Conservation (phyloP, 2,797 vertebrate species). For the Spinus pinus region DNA sequence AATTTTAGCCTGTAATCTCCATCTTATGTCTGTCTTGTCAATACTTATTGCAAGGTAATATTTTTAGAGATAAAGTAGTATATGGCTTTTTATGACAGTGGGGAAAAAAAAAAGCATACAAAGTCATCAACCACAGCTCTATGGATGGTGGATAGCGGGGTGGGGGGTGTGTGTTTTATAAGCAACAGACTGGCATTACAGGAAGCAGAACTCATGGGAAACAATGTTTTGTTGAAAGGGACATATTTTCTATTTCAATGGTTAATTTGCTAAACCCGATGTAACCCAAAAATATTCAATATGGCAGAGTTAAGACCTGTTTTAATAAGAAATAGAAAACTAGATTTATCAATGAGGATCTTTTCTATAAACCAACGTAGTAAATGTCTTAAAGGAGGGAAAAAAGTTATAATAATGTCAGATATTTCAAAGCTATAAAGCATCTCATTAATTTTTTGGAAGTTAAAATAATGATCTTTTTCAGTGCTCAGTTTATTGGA, state of each 20-base stretch:
- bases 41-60: not conserved
- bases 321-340: not conserved
- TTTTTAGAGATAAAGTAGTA: not conserved
- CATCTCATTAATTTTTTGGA: not conserved
- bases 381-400: not conserved
- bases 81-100: not conserved
- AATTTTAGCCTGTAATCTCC: not conserved
- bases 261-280: not conserved
- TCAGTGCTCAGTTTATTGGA: not conserved
- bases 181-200: not conserved
- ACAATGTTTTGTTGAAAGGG: not conserved
- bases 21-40: not conserved
- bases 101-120: not conserved
- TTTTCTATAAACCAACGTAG: not conserved
- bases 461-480: not conserved
- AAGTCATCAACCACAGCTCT: not conserved
- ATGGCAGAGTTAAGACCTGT: not conserved
- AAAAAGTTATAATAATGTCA: not conserved
- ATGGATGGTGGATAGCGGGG: not conserved
- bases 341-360: not conserved
- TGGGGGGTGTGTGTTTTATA: not conserved
- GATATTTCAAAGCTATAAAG: constrained; percentile 6
- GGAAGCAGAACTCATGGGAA: not conserved
- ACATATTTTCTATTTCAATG: not conserved
- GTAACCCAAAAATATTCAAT: not conserved